Conservation (phyloP, 2,797 vertebrate genomes). For the Danio aesculapii region DNA sequence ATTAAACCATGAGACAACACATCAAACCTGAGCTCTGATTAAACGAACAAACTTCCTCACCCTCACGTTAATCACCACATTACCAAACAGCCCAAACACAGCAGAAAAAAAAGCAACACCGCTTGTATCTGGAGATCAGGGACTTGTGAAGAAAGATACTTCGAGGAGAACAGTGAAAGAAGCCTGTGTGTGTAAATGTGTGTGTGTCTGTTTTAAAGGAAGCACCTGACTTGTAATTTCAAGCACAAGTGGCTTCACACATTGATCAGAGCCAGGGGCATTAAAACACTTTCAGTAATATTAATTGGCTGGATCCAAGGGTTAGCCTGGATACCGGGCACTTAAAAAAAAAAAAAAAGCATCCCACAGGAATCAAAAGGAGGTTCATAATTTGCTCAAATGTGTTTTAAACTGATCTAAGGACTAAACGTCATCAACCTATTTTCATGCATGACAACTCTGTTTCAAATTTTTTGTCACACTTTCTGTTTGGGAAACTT, state of each 20-base stretch:
- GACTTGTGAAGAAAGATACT: slow-evolving; percentile 71
- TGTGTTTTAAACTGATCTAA: neutral
- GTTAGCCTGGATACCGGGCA: neutral
- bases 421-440: no score
- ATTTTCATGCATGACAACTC: no score
- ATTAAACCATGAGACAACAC: slow-evolving; percentile 82
- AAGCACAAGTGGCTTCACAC: slow-evolving; percentile 72
- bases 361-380: neutral
- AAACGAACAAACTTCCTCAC: slow-evolving; percentile 70
- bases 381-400: slow-evolving; percentile 2
- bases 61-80: slow-evolving; percentile 76
- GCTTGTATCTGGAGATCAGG: slow-evolving; percentile 71
- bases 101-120: slow-evolving; percentile 53
- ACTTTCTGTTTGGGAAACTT: no score
- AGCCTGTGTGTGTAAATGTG: slow-evolving; percentile 58
- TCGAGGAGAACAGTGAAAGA: slow-evolving; percentile 47
- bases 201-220: slow-evolving; percentile 45
- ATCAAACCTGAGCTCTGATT: slow-evolving; percentile 82
- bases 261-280: slow-evolving; percentile 72
- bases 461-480: no score
- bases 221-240: slow-evolving; percentile 71
- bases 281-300: slow-evolving; percentile 55
- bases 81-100: slow-evolving; percentile 63
- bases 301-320: slow-evolving; percentile 44
- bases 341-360: neutral